Evolutionary conservation across 2,113 vertebrate genomes (phyloP).

Genomic region (Nibea coibor): DNA sequence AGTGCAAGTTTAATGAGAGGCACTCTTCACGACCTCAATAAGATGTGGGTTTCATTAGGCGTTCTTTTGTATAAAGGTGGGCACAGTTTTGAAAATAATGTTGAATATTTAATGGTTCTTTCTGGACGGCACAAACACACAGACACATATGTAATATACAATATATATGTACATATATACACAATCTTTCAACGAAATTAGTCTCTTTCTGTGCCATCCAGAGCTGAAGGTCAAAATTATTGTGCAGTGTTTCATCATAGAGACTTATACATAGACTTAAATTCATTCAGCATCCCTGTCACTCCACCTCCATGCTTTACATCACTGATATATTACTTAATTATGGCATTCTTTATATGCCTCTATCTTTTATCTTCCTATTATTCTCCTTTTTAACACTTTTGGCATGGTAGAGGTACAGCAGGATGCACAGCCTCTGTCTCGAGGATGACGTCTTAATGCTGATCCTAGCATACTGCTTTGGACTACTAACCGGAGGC

Average conservation of each 20-base stretch:
- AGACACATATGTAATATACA: background rate
- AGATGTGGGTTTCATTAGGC: constrained; percentile 62
- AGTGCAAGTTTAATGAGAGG: constrained; percentile 71
- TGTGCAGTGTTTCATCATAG: constrained; percentile 53
- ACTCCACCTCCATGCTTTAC: constrained; percentile 32
- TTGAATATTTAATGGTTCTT: constrained; percentile 60
- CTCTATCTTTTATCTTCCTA: constrained; percentile 26
- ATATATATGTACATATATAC: background rate
- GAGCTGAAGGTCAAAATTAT: constrained; percentile 50
- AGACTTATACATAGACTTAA: constrained; percentile 10
- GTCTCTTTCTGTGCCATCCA: constrained; percentile 28
- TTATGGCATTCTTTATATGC: constrained; percentile 42
- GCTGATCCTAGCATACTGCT: constrained; percentile 41
- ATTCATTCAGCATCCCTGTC: constrained; percentile 38
- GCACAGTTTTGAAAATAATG: constrained; percentile 56
- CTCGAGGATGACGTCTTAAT: constrained; percentile 55
- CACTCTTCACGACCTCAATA: constrained; percentile 55
- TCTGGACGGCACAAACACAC: constrained; percentile 23
- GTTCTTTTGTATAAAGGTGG: constrained; percentile 60
- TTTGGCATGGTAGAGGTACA: constrained; percentile 36
- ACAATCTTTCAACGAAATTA: constrained; percentile 38
- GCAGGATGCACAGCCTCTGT: constrained; percentile 27
- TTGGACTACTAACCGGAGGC: constrained; percentile 39
- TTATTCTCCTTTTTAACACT: constrained; percentile 40
- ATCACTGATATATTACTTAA: constrained; percentile 48